A percentile compares a stretch with the other conserved stretches of the same genome.
These are phyloP conservation scores for Hetaerina americana DNA, from an alignment of 1,140 invertebrate genomes.

Conservation along the genomic window DNA sequence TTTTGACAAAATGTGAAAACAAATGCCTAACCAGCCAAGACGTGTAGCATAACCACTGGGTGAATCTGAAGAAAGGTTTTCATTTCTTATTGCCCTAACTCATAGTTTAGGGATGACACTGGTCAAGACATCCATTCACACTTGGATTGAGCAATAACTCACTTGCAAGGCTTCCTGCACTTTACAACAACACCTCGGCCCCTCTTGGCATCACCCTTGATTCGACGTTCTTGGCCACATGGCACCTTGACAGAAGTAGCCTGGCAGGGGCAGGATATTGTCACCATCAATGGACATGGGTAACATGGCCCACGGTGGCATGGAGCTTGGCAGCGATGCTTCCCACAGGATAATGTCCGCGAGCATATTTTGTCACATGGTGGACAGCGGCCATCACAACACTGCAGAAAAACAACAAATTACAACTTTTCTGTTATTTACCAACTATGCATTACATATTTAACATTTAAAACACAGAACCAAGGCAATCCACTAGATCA, in stretches of 20 bases:
- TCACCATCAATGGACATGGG: slow-evolving; percentile 66
- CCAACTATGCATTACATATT: too few relatives aligned
- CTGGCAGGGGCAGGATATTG: slow-evolving; percentile 72
- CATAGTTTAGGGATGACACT: too few relatives aligned
- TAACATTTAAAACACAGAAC: too few relatives aligned
- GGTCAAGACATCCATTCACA: too few relatives aligned
- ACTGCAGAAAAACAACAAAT: slow-evolving; percentile 42
- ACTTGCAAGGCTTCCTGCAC: slow-evolving; percentile 59
- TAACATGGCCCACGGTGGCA: slow-evolving; percentile 86
- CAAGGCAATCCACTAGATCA: too few relatives aligned
- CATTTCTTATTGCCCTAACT: too few relatives aligned
- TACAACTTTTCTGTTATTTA: too few relatives aligned
- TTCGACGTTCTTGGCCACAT: slow-evolving; percentile 43
- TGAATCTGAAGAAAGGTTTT: too few relatives aligned
- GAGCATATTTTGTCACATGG: slow-evolving; percentile 80
- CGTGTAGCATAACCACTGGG: too few relatives aligned
- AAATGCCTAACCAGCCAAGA: too few relatives aligned
- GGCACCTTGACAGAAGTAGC: slow-evolving; percentile 64
- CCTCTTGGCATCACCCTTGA: slow-evolving; percentile 39
- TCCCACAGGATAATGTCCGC: slow-evolving; percentile 65
- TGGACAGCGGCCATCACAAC: slow-evolving; percentile 71
- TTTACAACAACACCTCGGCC: slow-evolving; percentile 54
- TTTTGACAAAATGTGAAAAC: too few relatives aligned
- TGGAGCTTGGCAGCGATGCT: slow-evolving; percentile 75
- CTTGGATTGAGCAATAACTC: too few relatives aligned